Evolutionary conservation across 1,140 invertebrate genomes (phyloP).

Genomic region (Drosophila fuyamai): DNA sequence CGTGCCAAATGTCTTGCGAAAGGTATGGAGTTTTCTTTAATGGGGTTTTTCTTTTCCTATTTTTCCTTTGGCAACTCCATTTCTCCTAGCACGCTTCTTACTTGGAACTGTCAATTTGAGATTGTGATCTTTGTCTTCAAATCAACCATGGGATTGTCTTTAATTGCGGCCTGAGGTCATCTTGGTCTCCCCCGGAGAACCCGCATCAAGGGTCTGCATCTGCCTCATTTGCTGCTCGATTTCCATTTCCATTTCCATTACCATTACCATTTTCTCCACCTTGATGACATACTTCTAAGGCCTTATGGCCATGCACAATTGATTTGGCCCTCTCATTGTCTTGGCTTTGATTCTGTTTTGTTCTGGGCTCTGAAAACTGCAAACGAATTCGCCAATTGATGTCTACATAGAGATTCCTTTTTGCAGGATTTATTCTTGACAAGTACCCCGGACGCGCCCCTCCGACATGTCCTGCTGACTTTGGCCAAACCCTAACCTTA

Average conservation of each 20-base stretch:
- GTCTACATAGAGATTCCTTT: conserved; percentile 56
- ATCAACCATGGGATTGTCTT: conserved; percentile 49
- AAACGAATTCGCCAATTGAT: conserved; percentile 63
- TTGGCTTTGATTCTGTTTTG: conserved; percentile 35
- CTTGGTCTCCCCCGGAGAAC: conserved; percentile 12
- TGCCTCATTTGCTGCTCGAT: conserved; percentile 64
- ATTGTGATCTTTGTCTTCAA: conserved; percentile 52
- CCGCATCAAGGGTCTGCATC: conserved; percentile 59
- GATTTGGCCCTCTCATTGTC: conserved; percentile 40
- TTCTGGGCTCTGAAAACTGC: conserved; percentile 26
- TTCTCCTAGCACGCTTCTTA: conserved; percentile 36
- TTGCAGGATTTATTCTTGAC: conserved; percentile 27
- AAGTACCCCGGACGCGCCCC: conserved; percentile 68
- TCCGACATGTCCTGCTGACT: conserved; percentile 22
- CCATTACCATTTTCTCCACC: conserved; percentile 18
- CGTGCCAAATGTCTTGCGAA: conserved; percentile 46
- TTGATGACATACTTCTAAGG: conserved; percentile 57
- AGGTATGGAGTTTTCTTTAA: conserved; percentile 11
- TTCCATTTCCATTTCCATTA: conserved; percentile 31
- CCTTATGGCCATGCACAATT: conserved; percentile 68
- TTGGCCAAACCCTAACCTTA: conserved; percentile 16
- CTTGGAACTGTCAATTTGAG: conserved; percentile 39
- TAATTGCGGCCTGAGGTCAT: conserved; percentile 45
- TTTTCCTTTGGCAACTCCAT: conserved; percentile 15
- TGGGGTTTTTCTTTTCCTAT: conserved; percentile 12